Evolutionary conservation across 2,113 vertebrate species (phyloP), one percentile per base, ranked within the genome.

Genomic region (Balaeniceps rex): DNA sequence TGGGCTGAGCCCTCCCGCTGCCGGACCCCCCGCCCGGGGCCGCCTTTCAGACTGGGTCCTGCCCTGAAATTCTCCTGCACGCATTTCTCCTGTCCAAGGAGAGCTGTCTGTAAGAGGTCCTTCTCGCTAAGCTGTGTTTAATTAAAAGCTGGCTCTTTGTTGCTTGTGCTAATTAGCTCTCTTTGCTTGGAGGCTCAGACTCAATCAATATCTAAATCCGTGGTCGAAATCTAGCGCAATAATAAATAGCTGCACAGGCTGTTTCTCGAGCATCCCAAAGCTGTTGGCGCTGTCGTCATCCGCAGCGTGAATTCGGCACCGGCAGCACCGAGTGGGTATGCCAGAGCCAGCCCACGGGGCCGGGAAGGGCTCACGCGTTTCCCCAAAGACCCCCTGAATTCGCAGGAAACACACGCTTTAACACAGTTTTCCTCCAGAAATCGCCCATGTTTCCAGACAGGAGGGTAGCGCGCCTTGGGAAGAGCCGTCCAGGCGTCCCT

Each of bases 111-210:
- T 17, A 38, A 9, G 70, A 52, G 71, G 49, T 74, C 58, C 75
- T 68, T 19, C 84, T 91, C 3, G 0, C 54, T 82, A 93, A 91
- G 95, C 84, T 88, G 75, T 90, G 7, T 94, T 96, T 96, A 95
- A 96, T 97, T 97, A 97, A 95, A 94, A 89, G 84, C 94, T 83
- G 78, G 93, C 84, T 90, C 75, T 87, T 90, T 91, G 89, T 95
- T 88, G 78, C 17, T 1, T 46, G 58, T 79, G 85, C 91, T 96
- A 96, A 97, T 97, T 97, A 97, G 82, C 10, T 1, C 78, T 90
- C 89, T 64, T 81, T 87, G 87, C 91, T 96, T n/a, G 81, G 70
- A 83, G 93, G 91, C 21, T 38, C 84, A 85, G 91, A 40, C 84
- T 95, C 88, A 61, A 54, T 94, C 86, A 24, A 87, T 95, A 94